Base-by-base conservation (phyloP, 2,888 invertebrate species). In the Troglohyphantes excavatus region DNA sequence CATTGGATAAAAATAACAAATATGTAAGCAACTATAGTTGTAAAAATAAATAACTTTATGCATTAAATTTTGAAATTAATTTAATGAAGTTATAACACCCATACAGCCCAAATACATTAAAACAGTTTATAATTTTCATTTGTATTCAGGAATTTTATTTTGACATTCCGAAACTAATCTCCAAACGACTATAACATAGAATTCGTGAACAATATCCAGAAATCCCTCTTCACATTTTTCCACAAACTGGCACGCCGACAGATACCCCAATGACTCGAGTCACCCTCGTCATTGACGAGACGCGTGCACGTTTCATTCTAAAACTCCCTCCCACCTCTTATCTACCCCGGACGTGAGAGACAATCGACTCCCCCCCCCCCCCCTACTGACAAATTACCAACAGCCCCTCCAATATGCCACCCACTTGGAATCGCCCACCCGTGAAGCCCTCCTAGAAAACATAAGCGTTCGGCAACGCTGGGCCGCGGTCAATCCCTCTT, bases 381-480 rank as follows among this genome's bases (percentile, higher is more conserved):
- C 17, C 13, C 70, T 19, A 6, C 39, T 79, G 79, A 73, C 73
- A 63, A 83, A 83, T 83, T 72, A 67, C 53, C 67, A 29, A 59
- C 63, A 43, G 70, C 83, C 33, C 73, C 72, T 70, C 33, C 70
- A 82, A 59, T 59, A 82, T 59, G 26, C 68, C 68, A 70, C 68
- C 68, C 39, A 21, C 33, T 39, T n/a, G 39, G 72, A 11, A 46
- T 72, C 72, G 39, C 46, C 72, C 72, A 23, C 29, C 7, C n/a
- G n/a, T 46, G 46, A 72, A 72, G 43, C 72, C 43, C 46, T 26
- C 46, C 46, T 19, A 26, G 46, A 39, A 70, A 72, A 46, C 23
- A 43, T 23, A 46, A 72, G 46, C 39, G 19, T 39, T 65, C 68
- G 68, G 33, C 33, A 72, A 72, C 46, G 72, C 23, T 72, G 23